Base-by-base conservation (phyloP, 2,113 vertebrate species). In the Zosterops pallidus region DNA sequence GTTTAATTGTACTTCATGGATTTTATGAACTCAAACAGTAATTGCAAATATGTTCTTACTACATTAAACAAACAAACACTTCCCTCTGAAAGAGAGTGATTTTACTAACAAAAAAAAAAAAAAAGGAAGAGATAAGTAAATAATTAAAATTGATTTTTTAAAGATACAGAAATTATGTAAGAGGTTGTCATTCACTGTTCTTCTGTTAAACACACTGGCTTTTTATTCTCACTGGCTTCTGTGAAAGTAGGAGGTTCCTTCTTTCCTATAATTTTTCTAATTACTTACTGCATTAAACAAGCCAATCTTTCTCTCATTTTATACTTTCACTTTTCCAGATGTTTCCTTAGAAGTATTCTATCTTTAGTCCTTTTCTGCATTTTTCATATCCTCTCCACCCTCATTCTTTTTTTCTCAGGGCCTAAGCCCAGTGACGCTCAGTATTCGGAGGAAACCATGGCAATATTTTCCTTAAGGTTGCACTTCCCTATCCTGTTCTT, bases 1-100 rank as follows among this genome's bases (percentile, higher is more conserved):
- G 46, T 95, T 97, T 97, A 93, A 94, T 93, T 97, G 64, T 46
- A 92, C 57, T 83, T 97, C 46, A 74, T 90, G 62, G 94, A 96
- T 23, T 49, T 49, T 49, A 49, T 49, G 47, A 49, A 49, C 60
- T 77, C 63, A 59, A 72, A 75, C 88, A 95, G 63, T 70, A 89
- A 95, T 86, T 96, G 75, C 79, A 94, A 87, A 90, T 96, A 83
- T 44, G 81, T 96, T 95, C 80, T 94, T 96, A 70, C 82, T 89
- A 55, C 55, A 52, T 65, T 79, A 83, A 90, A 83, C 49, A 82
- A 76, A 67, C 24, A 82, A 77, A 63, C 24, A 39, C 39, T 82
- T 49, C 20, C 12, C 8, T 86, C 52, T 0, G 1, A 72, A 90
- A 72, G n/a, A 52, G 8, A 57, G 22, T n/a, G 7, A 70, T 79